Conservation (phyloP, 2,113 vertebrate species). For the Myotis lucifugus region DNA sequence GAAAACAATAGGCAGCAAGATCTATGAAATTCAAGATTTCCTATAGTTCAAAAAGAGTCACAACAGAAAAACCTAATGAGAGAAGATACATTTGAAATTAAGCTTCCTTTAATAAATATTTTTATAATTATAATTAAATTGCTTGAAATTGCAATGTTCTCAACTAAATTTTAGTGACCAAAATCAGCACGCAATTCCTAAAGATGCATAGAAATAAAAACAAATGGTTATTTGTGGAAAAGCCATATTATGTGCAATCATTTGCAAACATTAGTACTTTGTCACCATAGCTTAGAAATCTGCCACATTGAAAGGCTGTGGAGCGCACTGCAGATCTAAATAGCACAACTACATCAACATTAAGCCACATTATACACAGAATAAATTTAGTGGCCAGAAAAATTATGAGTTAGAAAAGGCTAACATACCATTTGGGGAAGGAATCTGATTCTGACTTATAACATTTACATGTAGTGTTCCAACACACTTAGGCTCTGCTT, state of each 20-base stretch:
- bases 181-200: neutral
- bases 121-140: constrained; percentile 13
- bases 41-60: neutral
- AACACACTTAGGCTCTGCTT: neutral
- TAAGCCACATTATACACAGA: constrained; percentile 2
- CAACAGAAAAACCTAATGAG: constrained; percentile 9
- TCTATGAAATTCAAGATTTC: neutral
- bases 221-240: neutral
- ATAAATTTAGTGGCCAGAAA: neutral
- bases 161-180: neutral
- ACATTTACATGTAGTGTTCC: neutral
- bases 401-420: constrained; percentile 36
- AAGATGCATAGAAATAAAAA: neutral
- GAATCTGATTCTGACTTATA: constrained; percentile 50
- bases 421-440: neutral
- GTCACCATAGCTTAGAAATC: neutral
- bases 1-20: neutral
- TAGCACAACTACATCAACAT: neutral
- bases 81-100: constrained; percentile 2
- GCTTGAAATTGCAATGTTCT: neutral
- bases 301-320: neutral
- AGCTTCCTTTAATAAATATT: neutral
- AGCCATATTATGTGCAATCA: neutral
- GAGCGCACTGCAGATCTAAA: neutral
- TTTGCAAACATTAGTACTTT: neutral